A percentile compares a stretch with the other conserved stretches of the same genome.
Evolutionary conservation across 2,888 invertebrate species (phyloP).

Genomic region (Tiliacea aurago): DNA sequence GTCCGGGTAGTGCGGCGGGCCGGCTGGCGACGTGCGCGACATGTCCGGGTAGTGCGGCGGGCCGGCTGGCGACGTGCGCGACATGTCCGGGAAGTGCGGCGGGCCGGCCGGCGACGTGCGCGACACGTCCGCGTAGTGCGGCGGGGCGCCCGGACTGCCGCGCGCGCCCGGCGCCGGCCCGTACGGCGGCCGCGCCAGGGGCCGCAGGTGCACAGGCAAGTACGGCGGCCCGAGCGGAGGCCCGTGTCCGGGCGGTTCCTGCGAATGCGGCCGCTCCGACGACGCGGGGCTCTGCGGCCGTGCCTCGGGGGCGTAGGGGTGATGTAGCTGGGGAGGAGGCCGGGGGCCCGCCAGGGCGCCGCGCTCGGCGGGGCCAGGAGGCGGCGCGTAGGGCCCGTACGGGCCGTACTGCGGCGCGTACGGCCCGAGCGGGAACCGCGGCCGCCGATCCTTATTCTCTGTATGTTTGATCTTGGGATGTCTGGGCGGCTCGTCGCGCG

Average conservation of each 20-base stretch:
- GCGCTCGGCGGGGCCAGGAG: conserved; percentile 54
- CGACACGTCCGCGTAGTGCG: too few species aligned
- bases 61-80: too few species aligned
- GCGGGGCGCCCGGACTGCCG: conserved; percentile 12
- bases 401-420: conserved; percentile 88
- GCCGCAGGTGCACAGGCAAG: conserved; percentile 60
- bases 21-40: too few species aligned
- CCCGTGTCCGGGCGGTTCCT: conserved; percentile 30
- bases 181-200: conserved; percentile 76
- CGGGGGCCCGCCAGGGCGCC: conserved; percentile 45
- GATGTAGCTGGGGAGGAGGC: conserved; percentile 58
- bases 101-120: conserved; percentile 24
- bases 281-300: conserved; percentile 67
- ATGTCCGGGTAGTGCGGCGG: too few species aligned
- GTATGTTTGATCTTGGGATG: conserved; percentile 88
- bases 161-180: conserved; percentile 71
- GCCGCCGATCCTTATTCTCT: conserved; percentile 85
- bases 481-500: conserved; percentile 76
- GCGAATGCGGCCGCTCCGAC: conserved; percentile 70
- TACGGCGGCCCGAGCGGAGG: conserved; percentile 26
- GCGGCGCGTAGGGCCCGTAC: conserved; percentile 86
- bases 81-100: too few species aligned
- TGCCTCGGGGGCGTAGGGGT: conserved; percentile 38
- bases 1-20: too few species aligned
- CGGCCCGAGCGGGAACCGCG: conserved; percentile 85